Conservation (phyloP, 2,113 vertebrate species). For the Sinocyclocheilus grahami region DNA sequence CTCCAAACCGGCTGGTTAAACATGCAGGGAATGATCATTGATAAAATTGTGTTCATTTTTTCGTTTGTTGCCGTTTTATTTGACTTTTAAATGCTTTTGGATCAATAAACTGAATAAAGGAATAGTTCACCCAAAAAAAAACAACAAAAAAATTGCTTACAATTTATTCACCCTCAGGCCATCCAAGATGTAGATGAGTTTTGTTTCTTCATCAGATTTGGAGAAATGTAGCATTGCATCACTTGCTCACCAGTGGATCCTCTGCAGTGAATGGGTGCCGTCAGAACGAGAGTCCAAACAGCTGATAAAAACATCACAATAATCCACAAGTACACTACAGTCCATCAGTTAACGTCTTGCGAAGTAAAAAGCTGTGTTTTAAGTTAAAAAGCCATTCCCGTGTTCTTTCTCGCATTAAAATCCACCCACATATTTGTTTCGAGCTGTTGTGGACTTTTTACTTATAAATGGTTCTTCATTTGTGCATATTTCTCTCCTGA, state of each 20-base stretch:
- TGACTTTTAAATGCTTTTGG: not conserved
- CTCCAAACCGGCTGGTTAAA: not conserved
- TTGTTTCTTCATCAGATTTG: not conserved
- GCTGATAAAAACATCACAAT: not conserved
- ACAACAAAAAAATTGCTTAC: too few species aligned
- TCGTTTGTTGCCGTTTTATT: not conserved
- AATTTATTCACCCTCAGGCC: not conserved
- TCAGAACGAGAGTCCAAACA: not conserved
- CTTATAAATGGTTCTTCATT: not conserved
- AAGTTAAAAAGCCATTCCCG: not conserved
- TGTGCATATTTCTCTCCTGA: not conserved
- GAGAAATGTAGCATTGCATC: not conserved
- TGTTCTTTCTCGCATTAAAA: not conserved
- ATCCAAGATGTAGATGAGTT: not conserved
- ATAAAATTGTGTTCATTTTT: not conserved
- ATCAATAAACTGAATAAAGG: not conserved
- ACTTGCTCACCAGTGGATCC: not conserved
- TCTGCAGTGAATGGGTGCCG: not conserved
- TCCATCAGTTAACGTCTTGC: not conserved
- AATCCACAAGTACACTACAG: not conserved
- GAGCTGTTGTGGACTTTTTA: not conserved
- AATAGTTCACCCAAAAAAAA: not conserved
- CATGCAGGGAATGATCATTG: not conserved
- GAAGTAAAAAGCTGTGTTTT: not conserved
- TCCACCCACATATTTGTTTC: not conserved